Evolutionary conservation across 2,888 invertebrate species (phyloP).

Genomic region (Eudemis profundana): DNA sequence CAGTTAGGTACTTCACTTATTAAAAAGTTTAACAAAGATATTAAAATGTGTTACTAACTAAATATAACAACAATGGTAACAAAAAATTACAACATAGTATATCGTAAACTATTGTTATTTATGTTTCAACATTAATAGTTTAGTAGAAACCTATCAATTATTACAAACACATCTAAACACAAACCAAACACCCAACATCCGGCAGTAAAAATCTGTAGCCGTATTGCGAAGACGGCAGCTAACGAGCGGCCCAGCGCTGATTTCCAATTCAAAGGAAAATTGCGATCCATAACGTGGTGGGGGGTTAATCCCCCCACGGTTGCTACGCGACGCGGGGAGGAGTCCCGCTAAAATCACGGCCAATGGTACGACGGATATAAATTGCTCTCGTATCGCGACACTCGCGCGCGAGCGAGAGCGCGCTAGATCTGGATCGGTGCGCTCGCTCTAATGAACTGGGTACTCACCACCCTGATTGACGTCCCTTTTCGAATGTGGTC

Average conservation of each 20-base stretch:
- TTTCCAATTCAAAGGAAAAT: constrained; percentile 86
- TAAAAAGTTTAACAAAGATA: no score
- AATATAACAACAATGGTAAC: no score
- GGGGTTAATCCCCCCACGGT: constrained; percentile 78
- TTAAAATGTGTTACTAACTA: no score
- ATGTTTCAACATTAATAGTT: no score
- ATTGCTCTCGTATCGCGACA: constrained; percentile 83
- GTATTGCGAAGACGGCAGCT: constrained; percentile 80
- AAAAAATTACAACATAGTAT: no score
- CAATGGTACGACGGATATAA: constrained; percentile 86
- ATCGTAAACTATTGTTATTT: no score
- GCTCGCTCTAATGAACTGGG: constrained; percentile 82
- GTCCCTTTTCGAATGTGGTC: constrained; percentile 77
- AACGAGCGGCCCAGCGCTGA: constrained; percentile 83
- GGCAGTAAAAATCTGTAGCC: constrained; percentile 81
- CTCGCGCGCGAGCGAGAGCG: constrained; percentile 70
- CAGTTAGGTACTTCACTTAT: no score
- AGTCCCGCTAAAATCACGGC: constrained; percentile 85
- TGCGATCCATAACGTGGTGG: constrained; percentile 81
- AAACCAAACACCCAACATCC: constrained; percentile 68
- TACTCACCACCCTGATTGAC: constrained; percentile 79
- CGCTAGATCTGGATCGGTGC: not conserved
- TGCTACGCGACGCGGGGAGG: constrained; percentile 88
- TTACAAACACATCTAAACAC: not conserved
- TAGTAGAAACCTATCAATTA: no score